Evolutionary conservation across 2,888 invertebrate species (phyloP).

Genomic region (Anorthoa munda): DNA sequence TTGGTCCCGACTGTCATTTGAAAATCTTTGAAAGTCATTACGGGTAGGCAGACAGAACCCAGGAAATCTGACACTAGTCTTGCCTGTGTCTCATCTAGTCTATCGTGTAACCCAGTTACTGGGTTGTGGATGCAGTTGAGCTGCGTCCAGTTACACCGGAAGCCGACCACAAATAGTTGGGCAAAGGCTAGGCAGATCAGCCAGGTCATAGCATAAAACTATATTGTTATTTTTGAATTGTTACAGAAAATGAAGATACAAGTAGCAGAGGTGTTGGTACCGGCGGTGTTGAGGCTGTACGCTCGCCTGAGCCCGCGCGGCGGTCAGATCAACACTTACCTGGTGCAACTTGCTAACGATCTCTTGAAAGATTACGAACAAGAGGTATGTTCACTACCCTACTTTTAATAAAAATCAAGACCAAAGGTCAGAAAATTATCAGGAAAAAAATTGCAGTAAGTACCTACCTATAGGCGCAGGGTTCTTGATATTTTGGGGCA

Average conservation of each 20-base stretch:
- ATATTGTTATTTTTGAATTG: background rate
- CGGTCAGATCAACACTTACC: slow-evolving; percentile 85
- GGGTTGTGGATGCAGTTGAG: no score
- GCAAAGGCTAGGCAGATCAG: no score
- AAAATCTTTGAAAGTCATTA: no score
- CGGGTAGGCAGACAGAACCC: no score
- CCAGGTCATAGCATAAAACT: background rate
- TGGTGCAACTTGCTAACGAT: slow-evolving; percentile 88
- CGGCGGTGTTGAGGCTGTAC: slow-evolving; percentile 92
- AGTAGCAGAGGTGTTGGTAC: slow-evolving; percentile 92
- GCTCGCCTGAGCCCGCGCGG: slow-evolving; percentile 87
- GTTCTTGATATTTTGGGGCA: no score
- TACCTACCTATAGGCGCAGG: no score
- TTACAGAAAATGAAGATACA: slow-evolving; percentile 91
- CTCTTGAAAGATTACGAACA: slow-evolving; percentile 87
- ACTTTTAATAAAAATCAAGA: background rate
- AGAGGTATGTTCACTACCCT: slow-evolving; percentile 76
- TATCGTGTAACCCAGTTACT: no score
- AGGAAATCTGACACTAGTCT: no score
- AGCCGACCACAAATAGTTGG: no score
- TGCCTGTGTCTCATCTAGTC: no score
- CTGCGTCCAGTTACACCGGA: no score
- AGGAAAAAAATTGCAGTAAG: background rate
- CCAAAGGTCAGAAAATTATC: background rate
- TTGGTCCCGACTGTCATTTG: no score